phyloP scores from a whole-genome alignment of 2,113 vertebrate genomes.

The Rutilus rutilus region DNA sequence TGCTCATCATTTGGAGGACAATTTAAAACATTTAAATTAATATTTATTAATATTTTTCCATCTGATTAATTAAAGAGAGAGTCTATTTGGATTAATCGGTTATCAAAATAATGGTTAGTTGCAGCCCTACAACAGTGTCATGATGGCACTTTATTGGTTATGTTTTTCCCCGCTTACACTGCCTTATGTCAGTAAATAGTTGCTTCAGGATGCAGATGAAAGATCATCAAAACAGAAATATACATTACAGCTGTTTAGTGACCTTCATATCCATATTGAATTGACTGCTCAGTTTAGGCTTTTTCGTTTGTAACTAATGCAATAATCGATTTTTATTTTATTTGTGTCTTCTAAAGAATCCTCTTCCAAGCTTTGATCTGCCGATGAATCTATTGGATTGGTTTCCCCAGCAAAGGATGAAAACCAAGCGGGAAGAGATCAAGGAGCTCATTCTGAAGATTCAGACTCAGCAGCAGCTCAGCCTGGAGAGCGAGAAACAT shows the following conservation, averaged over 20 bases:
- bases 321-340: not conserved
- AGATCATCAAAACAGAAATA: not conserved
- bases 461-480: constrained; percentile 84
- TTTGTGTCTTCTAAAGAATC: constrained; percentile 72
- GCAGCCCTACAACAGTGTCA: no score
- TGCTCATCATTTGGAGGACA: no score
- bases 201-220: not conserved
- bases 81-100: no score
- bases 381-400: constrained; percentile 92
- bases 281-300: not conserved
- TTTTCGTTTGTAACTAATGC: not conserved
- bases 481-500: constrained; percentile 70
- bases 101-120: no score
- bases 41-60: no score
- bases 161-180: no score
- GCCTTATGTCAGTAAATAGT: not conserved
- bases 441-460: constrained; percentile 88
- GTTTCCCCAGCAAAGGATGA: constrained; percentile 96
- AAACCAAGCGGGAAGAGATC: constrained; percentile 96
- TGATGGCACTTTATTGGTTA: no score
- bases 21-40: no score
- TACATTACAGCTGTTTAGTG: not conserved
- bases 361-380: constrained; percentile 90
- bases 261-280: not conserved
- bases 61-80: no score